A percentile compares a stretch with the other conserved stretches of the same genome.
These are phyloP conservation scores for Samia ricini DNA, from an alignment of 1,140 invertebrate species.

Conservation along the genomic window DNA sequence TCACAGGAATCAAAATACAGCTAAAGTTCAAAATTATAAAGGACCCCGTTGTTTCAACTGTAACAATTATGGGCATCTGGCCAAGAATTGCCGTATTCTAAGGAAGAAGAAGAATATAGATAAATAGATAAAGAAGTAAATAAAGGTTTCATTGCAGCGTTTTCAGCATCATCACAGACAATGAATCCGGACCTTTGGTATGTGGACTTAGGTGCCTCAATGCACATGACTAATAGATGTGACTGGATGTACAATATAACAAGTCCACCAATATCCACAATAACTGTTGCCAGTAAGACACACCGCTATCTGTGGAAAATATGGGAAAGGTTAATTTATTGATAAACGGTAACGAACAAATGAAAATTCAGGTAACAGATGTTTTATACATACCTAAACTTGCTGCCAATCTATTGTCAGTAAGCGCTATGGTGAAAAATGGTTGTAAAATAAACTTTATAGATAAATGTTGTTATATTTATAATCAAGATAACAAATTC, in stretches of 20 bases:
- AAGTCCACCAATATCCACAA: conserved; percentile 21
- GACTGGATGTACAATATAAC: conserved; percentile 30
- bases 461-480: conserved; percentile 28
- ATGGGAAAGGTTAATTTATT: conserved; percentile 21
- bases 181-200: conserved; percentile 26
- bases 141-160: conserved; percentile 15
- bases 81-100: neutral
- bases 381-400: conserved; percentile 27
- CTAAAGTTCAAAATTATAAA: neutral
- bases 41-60: conserved; percentile 6
- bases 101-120: neutral
- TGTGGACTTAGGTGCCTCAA: conserved; percentile 35
- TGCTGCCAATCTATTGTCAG: conserved; percentile 23
- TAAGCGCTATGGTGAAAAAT: conserved; percentile 23
- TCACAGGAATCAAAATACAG: too few relatives aligned
- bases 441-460: conserved; percentile 28
- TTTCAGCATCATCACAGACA: conserved; percentile 20
- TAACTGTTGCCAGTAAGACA: conserved; percentile 31
- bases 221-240: conserved; percentile 25
- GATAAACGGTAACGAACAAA: conserved; percentile 15
- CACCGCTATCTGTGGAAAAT: conserved; percentile 23
- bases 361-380: conserved; percentile 23
- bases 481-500: conserved; percentile 14
- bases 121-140: neutral
- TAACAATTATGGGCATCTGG: conserved; percentile 3